These are phyloP conservation scores for Epinephelus fuscoguttatus DNA, from an alignment of 2,113 vertebrate species.

Conservation along the genomic window DNA sequence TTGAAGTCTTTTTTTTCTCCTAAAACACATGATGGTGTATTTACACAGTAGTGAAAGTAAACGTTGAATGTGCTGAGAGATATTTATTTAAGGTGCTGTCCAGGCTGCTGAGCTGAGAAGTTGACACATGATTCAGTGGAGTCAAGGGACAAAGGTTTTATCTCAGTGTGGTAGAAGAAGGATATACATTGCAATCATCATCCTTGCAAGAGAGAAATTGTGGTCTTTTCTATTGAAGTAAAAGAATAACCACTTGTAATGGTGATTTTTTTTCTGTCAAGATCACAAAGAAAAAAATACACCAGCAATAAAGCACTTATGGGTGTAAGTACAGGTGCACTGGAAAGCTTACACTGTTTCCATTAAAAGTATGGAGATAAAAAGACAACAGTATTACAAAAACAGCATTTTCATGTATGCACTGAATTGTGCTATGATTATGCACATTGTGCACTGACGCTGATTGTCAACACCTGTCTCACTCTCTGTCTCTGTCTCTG, in stretches of 20 bases:
- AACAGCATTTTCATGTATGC: neutral
- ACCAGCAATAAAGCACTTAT: neutral
- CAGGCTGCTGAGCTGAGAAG: neutral
- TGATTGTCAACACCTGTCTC: no score
- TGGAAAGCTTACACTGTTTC: neutral
- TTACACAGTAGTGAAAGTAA: neutral
- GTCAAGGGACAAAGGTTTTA: neutral
- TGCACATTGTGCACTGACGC: neutral
- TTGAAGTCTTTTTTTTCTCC: neutral
- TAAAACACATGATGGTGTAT: neutral
- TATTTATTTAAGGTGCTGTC: conserved; percentile 20
- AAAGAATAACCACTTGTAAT: neutral
- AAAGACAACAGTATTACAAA: neutral
- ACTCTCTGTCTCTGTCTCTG: no score
- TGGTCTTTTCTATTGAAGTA: neutral
- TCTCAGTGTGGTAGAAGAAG: neutral
- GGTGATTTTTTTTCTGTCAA: neutral
- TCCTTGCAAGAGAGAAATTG: neutral
- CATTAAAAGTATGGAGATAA: neutral
- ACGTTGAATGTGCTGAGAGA: conserved; percentile 9
- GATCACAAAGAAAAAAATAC: neutral
- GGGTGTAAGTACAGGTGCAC: neutral
- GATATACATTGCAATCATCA: neutral
- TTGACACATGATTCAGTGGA: neutral
- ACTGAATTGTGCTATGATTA: neutral